phyloP scores from a whole-genome alignment of 2,113 vertebrate genomes.

The Ciconia boyciana region DNA sequence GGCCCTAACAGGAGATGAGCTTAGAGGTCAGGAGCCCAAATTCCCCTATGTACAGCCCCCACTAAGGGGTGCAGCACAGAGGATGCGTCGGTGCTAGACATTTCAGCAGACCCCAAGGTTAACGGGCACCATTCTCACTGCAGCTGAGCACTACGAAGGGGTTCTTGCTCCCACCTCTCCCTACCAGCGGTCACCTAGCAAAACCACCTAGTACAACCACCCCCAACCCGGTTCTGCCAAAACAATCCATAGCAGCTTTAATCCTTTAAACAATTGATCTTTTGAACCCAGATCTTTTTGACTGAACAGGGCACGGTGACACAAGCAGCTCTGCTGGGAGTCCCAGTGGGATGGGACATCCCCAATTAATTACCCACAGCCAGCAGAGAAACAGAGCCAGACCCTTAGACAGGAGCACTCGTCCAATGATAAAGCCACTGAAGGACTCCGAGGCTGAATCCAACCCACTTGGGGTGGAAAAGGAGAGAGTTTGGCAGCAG shows the following conservation, averaged over 20 bases:
- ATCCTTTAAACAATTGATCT: neutral
- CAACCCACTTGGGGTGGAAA: neutral
- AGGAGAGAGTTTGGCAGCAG: neutral
- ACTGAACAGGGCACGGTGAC: neutral
- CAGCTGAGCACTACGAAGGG: neutral
- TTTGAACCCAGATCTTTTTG: neutral
- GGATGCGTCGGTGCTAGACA: fast-evolving
- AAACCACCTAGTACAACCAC: neutral
- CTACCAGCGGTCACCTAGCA: neutral
- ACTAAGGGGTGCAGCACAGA: neutral
- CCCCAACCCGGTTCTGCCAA: neutral
- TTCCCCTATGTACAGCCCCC: neutral
- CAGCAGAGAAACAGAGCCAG: neutral
- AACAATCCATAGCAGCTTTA: neutral
- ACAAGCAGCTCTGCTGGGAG: neutral
- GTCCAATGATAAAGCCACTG: neutral
- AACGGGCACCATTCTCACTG: fast-evolving
- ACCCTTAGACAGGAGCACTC: neutral
- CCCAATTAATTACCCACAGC: neutral
- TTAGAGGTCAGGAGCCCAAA: neutral
- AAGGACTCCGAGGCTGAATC: neutral
- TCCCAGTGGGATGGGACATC: neutral
- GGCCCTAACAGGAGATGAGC: neutral
- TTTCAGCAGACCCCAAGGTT: neutral
- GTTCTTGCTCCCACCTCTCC: neutral